A percentile compares a stretch with the other conserved stretches of the same genome.
Conservation (phyloP, 2,888 invertebrate genomes). For the Aspidiotus destructor region DNA sequence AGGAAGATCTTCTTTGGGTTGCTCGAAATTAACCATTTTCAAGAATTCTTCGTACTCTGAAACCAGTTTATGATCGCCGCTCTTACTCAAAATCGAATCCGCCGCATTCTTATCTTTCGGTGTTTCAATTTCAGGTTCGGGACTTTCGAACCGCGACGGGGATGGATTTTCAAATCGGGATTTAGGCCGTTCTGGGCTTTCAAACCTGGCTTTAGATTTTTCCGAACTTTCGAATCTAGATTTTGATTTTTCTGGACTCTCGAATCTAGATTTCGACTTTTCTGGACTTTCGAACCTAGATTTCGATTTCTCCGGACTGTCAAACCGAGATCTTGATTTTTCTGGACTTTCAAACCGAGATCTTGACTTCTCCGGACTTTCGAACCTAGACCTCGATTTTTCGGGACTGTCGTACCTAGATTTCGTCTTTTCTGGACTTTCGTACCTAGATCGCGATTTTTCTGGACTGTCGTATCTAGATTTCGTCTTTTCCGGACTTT, state of each 20-base stretch:
- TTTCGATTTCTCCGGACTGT: not conserved
- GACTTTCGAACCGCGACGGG: not conserved
- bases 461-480: not conserved
- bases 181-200: not conserved
- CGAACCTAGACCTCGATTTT: not conserved
- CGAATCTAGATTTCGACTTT: not conserved
- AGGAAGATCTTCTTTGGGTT: not conserved
- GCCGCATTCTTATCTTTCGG: not conserved
- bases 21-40: slow-evolving; percentile 32
- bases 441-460: not conserved
- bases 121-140: not conserved
- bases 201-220: not conserved
- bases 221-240: no score
- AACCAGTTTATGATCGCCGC: slow-evolving; percentile 21
- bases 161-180: no score
- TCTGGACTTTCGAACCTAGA: no score
- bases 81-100: not conserved
- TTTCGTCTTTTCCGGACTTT: slow-evolving; percentile 1
- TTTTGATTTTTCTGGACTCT: no score
- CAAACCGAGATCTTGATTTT: not conserved
- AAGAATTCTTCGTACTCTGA: slow-evolving; percentile 35
- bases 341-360: no score
- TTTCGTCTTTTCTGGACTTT: slow-evolving; percentile 1
- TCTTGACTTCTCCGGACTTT: not conserved
- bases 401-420: not conserved